phyloP scores from a whole-genome alignment of 2,797 vertebrate genomes.

The Eulemur rubriventer region DNA sequence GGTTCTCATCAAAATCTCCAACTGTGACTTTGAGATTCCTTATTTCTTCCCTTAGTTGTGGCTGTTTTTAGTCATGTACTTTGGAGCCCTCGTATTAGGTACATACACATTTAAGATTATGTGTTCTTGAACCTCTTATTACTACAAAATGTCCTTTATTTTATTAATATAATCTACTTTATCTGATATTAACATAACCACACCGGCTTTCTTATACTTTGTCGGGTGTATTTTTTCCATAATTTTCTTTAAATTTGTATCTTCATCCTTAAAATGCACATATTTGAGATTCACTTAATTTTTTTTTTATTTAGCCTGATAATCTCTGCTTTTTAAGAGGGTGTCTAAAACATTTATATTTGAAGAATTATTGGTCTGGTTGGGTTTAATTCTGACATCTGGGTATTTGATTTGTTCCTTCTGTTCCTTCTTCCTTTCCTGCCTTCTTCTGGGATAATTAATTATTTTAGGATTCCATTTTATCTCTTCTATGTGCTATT shows the following conservation, averaged over 20 bases:
- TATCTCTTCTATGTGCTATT: background rate
- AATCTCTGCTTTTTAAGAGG: conserved; percentile 10
- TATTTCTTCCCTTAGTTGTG: background rate
- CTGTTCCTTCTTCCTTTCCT: background rate
- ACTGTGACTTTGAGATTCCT: background rate
- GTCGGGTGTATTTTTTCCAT: background rate
- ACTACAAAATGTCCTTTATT: background rate
- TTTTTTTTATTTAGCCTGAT: background rate
- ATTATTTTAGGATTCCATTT: background rate
- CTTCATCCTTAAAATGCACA: background rate
- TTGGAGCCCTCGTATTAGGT: background rate
- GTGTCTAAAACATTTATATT: background rate
- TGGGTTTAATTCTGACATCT: background rate
- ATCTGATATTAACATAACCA: background rate
- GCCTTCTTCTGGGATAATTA: background rate
- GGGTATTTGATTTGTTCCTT: background rate
- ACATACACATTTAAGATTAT: background rate
- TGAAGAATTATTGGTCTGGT: background rate
- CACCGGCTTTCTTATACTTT: background rate
- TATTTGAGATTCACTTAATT: background rate
- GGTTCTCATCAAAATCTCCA: background rate
- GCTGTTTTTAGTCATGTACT: background rate
- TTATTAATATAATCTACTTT: background rate
- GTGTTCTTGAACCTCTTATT: background rate
- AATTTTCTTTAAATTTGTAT: background rate